Evolutionary conservation across 2,113 vertebrate species (phyloP).

Genomic region (Lepus europaeus): DNA sequence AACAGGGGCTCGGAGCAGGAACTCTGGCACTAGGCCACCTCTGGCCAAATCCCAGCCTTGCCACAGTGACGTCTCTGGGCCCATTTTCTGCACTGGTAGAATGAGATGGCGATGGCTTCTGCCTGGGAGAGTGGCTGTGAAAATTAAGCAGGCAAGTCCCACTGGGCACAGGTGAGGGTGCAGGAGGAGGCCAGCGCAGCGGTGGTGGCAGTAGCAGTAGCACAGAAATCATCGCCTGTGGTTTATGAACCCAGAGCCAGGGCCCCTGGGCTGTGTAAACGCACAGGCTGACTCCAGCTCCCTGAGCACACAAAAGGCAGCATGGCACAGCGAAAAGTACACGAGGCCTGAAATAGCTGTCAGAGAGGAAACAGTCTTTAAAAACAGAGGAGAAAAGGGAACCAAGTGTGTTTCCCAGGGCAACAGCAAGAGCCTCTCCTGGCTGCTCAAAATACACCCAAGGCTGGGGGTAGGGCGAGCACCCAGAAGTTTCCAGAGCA

Average conservation of each 20-base stretch:
- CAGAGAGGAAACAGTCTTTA: background rate
- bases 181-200: too few relatives aligned
- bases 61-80: background rate
- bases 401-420: background rate
- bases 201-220: rapidly evolving
- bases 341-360: background rate
- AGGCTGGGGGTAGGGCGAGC: background rate
- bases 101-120: background rate
- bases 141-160: too few relatives aligned
- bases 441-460: background rate
- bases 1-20: background rate
- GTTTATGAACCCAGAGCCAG: background rate
- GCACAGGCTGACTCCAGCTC: background rate
- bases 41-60: background rate
- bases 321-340: background rate
- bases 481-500: background rate
- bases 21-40: background rate
- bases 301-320: background rate
- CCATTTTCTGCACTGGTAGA: background rate
- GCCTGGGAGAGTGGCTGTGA: background rate
- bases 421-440: background rate
- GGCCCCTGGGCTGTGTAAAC: background rate
- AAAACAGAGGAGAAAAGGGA: background rate
- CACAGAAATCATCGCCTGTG: background rate
- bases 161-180: too few relatives aligned